These are phyloP conservation scores for Drosophila incognita DNA, from an alignment of 2,888 invertebrate species.

Conservation along the genomic window DNA sequence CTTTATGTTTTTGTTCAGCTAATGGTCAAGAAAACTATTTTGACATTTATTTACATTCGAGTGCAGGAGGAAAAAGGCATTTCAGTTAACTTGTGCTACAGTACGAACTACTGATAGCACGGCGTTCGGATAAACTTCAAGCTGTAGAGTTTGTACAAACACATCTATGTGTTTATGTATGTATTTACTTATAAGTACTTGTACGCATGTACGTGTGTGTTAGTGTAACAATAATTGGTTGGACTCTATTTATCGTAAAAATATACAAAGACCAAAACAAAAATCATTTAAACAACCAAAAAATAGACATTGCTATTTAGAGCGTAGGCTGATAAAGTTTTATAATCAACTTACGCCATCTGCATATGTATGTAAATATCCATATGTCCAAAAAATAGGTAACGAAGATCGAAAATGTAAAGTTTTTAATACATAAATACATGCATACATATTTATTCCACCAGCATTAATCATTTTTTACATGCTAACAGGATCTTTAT, in stretches of 20 bases:
- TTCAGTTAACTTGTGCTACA: background rate
- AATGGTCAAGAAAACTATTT: background rate
- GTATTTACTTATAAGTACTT: background rate
- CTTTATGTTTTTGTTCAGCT: background rate
- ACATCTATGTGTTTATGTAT: background rate
- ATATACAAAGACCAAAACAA: background rate
- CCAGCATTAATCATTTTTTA: background rate
- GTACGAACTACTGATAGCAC: background rate
- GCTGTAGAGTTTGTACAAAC: background rate
- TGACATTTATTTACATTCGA: background rate
- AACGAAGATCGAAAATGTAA: background rate
- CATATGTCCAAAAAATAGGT: background rate
- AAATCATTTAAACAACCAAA: background rate
- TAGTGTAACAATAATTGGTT: background rate
- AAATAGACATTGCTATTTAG: background rate
- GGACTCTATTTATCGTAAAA: background rate
- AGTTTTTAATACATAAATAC: background rate
- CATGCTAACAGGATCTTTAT: background rate
- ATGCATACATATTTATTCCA: background rate
- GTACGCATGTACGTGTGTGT: background rate
- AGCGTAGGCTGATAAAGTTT: background rate
- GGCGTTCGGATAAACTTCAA: background rate
- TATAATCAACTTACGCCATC: background rate
- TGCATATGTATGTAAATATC: background rate
- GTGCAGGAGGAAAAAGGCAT: background rate